These are phyloP conservation scores for Dasypolia templi DNA, from an alignment of 2,888 invertebrate genomes.

Conservation along the genomic window DNA sequence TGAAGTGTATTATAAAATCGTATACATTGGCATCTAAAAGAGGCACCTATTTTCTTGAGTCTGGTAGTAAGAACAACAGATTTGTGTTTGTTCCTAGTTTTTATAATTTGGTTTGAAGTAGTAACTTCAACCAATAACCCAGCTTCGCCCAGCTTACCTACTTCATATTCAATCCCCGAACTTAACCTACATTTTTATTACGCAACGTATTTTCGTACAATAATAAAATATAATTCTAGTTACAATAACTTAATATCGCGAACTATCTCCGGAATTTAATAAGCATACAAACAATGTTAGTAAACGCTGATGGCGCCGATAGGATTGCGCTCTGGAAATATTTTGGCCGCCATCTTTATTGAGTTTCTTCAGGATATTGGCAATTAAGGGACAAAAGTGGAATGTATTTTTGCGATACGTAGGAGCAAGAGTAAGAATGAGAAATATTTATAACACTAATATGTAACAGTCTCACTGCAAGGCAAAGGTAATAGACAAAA, in stretches of 20 bases:
- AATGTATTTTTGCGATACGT: slow-evolving; percentile 6
- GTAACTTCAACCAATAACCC: too few relatives aligned
- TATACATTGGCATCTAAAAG: too few relatives aligned
- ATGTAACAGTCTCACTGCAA: neutral
- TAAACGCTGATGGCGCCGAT: slow-evolving; percentile 39
- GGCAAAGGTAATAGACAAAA: neutral
- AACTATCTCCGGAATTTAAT: slow-evolving; percentile 52
- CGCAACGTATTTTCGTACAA: neutral
- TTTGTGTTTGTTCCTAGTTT: too few relatives aligned
- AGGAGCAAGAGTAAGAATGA: neutral
- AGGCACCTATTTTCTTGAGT: too few relatives aligned
- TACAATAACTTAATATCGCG: slow-evolving; percentile 36
- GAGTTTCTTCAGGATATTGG: slow-evolving; percentile 56
- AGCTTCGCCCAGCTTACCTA: neutral
- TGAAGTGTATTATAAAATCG: too few relatives aligned
- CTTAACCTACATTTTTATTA: slow-evolving; percentile 6
- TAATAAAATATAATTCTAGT: slow-evolving; percentile 13
- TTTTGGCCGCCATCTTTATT: slow-evolving; percentile 41
- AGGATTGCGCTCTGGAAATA: slow-evolving; percentile 54
- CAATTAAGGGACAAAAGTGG: slow-evolving; percentile 42
- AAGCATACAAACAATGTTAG: slow-evolving; percentile 42
- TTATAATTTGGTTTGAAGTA: too few relatives aligned
- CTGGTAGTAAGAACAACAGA: too few relatives aligned
- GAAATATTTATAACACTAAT: neutral
- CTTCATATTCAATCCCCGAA: slow-evolving; percentile 6